Evolutionary conservation across 2,797 vertebrate genomes (phyloP).

Genomic region (Selene dorsalis): DNA sequence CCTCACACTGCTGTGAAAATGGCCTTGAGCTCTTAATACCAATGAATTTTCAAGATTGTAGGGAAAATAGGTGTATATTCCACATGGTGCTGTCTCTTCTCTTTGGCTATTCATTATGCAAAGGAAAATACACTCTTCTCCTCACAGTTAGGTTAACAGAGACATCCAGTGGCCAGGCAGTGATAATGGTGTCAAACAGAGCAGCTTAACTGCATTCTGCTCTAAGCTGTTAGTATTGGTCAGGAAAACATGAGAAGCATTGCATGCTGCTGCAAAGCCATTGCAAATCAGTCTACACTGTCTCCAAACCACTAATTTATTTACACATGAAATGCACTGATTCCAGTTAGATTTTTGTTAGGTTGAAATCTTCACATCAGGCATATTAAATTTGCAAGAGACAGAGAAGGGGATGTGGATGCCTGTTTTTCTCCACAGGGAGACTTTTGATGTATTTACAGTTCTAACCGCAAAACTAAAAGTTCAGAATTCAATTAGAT

Average conservation of each 20-base stretch:
- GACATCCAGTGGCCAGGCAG: conserved; percentile 73
- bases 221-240: not conserved
- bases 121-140: not conserved
- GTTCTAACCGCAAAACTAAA: not conserved
- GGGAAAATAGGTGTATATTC: conserved; percentile 11
- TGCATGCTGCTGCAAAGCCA: not conserved
- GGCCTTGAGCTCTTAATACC: conserved; percentile 53
- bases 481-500: not conserved
- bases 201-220: not conserved
- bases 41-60: conserved; percentile 52
- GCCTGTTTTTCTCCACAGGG: too few relatives aligned
- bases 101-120: conserved; percentile 10
- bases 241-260: not conserved
- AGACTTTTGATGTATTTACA: not conserved
- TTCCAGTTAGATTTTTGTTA: not conserved
- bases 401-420: not conserved
- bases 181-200: conserved; percentile 15
- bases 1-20: conserved; percentile 41
- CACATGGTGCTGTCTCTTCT: conserved; percentile 20
- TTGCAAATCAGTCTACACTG: not conserved
- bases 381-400: not conserved
- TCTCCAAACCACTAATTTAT: not conserved
- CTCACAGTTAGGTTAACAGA: conserved; percentile 62
- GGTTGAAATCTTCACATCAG: not conserved
- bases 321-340: not conserved